Percentiles rank a stretch among this genome's conserved stretches.
phyloP scores from a whole-genome alignment of 2,113 vertebrate species.

The Cranoglanis bouderius region DNA sequence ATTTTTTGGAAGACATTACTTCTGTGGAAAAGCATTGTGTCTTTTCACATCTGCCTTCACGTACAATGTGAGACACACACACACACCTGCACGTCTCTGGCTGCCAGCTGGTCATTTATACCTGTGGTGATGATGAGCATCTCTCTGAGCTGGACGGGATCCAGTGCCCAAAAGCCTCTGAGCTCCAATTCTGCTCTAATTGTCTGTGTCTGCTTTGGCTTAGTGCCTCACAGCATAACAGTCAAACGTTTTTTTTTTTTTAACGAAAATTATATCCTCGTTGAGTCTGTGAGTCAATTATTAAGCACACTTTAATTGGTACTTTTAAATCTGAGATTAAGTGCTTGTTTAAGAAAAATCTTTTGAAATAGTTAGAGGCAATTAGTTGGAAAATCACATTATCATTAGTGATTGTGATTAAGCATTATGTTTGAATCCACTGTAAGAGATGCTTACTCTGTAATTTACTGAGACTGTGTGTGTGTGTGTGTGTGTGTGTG shows the following conservation, averaged over 20 bases:
- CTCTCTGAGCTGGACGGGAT: constrained; percentile 9
- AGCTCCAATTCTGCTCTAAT: constrained; percentile 35
- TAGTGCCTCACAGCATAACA: constrained; percentile 55
- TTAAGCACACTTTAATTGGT: constrained; percentile 63
- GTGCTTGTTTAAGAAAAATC: constrained; percentile 55
- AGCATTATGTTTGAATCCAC: neutral
- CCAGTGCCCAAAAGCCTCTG: constrained; percentile 26
- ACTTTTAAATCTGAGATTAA: constrained; percentile 59
- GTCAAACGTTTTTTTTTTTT: constrained; percentile 53
- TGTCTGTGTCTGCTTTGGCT: constrained; percentile 57
- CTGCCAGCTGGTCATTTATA: constrained; percentile 11
- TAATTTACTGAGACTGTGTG: neutral
- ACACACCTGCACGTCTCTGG: constrained; percentile 38
- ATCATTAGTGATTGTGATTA: constrained; percentile 34
- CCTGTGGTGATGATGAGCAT: constrained; percentile 18
- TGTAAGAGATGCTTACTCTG: neutral
- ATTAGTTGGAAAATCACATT: constrained; percentile 62
- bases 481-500: no score
- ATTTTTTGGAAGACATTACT: constrained; percentile 6
- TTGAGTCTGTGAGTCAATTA: constrained; percentile 59
- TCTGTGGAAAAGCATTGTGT: constrained; percentile 12
- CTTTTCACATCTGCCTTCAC: neutral
- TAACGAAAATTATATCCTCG: constrained; percentile 62
- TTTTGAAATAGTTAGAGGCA: constrained; percentile 62
- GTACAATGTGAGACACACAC: constrained; percentile 19